Base-by-base conservation (phyloP, 2,113 vertebrate genomes). In the Burhinus oedicnemus region DNA sequence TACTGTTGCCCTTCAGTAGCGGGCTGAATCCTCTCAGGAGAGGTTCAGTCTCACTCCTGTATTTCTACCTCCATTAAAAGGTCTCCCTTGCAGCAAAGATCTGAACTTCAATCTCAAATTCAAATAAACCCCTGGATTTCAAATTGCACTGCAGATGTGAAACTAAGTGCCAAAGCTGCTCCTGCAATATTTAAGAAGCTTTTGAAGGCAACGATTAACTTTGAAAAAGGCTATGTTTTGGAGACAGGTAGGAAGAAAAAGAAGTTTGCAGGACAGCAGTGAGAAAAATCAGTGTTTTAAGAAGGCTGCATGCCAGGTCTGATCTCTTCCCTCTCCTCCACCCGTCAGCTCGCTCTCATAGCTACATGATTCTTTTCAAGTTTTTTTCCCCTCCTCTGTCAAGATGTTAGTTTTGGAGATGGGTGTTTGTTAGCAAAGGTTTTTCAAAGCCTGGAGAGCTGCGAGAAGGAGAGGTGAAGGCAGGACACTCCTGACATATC, bases 401-500 rank as follows among this genome's bases (percentile, higher is more conserved):
- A 95, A 95, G 93, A 95, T 70, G 84, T 69, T 96, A 36, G 64
- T 76, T 95, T 80, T 84, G 81, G 81, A 96, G 89, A 95, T 0
- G 6, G 45, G 87, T 76, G 75, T 93, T 94, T 91, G 87, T 34
- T 72, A 91, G 49, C 66, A 65, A 92, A 94, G 77, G 57, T 61
- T 95, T 95, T 76, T 76, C 44, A 76, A 57, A 89, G 87, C 45
- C 78, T 92, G 70, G 34, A 79, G 55, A 87, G 86, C 51, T 79
- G 72, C 6, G 12, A 78, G 80, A 64, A 87, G 62, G 40, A 84
- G 82, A 96, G 89, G 78, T 93, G 94, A 96, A 72, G 54, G 83
- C 79, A 96, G 93, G 94, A 80, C 70, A 71, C 44, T 58, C 76
- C 85, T 90, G 79, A 94, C 90, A 89, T 36, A 62, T 72, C 77